Evolutionary conservation across 2,888 invertebrate genomes (phyloP).

Genomic region (Trissoscelio sp.): DNA sequence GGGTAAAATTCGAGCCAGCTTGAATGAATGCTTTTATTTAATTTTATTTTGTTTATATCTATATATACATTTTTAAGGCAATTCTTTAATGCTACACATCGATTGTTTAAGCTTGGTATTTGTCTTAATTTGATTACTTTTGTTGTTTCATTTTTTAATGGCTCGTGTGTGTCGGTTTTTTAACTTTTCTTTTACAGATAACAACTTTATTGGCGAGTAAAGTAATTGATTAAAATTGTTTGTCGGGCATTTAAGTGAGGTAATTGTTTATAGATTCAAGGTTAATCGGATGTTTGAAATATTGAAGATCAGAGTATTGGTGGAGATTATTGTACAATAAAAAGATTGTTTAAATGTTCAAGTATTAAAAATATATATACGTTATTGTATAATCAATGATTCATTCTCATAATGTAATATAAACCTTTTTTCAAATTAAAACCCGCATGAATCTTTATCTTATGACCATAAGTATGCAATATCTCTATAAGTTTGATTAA

Average conservation of each 20-base stretch:
- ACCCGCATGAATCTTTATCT: not conserved
- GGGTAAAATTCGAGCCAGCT: slow-evolving; percentile 29
- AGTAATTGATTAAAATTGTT: slow-evolving; percentile 5
- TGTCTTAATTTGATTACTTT: not conserved
- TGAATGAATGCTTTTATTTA: not conserved
- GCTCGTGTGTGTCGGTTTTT: not conserved
- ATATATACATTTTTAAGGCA: too few relatives aligned
- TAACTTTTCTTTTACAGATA: not conserved
- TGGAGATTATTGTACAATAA: not conserved
- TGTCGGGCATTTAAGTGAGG: slow-evolving; percentile 1
- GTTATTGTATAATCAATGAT: too few relatives aligned
- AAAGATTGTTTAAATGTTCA: not conserved
- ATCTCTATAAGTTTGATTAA: not conserved
- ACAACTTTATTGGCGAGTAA: slow-evolving; percentile 7
- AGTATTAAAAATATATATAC: too few relatives aligned
- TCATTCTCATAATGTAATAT: not conserved
- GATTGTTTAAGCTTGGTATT: slow-evolving; percentile 8
- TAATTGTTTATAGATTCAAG: slow-evolving; percentile 35
- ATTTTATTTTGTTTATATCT: not conserved
- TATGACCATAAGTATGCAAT: not conserved
- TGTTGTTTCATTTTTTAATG: not conserved
- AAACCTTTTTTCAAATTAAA: not conserved
- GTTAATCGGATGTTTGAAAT: slow-evolving; percentile 14
- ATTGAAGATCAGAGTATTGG: not conserved
- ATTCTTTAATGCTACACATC: not conserved